phyloP scores from a whole-genome alignment of 2,888 invertebrate species.

The Folsomia candida region DNA sequence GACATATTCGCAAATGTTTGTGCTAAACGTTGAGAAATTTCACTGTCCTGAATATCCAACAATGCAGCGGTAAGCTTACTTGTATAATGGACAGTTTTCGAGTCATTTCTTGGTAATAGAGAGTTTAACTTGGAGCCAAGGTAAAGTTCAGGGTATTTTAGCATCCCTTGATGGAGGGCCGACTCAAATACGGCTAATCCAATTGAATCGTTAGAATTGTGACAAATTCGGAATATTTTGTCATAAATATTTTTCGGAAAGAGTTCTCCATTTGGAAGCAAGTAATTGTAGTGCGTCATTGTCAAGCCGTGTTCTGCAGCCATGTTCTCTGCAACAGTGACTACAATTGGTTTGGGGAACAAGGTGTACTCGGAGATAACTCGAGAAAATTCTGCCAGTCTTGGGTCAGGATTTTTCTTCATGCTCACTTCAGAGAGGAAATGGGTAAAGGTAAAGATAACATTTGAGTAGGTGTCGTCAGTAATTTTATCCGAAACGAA shows the following conservation, averaged over 20 bases:
- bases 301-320: slow-evolving; percentile 7
- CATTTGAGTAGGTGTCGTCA: slow-evolving; percentile 8
- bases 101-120: too few species aligned
- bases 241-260: slow-evolving; percentile 33
- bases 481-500: neutral
- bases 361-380: slow-evolving; percentile 11
- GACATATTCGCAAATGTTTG: neutral
- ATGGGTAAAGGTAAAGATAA: slow-evolving; percentile 3
- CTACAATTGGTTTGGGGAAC: slow-evolving; percentile 12
- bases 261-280: slow-evolving; percentile 26
- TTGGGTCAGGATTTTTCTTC: neutral
- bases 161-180: neutral
- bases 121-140: too few species aligned
- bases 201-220: slow-evolving; percentile 14
- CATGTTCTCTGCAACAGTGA: slow-evolving; percentile 30
- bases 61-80: neutral
- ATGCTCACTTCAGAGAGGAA: neutral
- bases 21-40: neutral
- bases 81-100: neutral
- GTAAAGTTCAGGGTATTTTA: neutral
- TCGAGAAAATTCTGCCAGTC: slow-evolving; percentile 12
- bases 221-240: neutral
- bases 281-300: slow-evolving; percentile 6
- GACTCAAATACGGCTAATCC: slow-evolving; percentile 12
- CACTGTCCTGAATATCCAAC: neutral